Conservation (phyloP, 1,140 invertebrate genomes). For the Pachypeltis micranthus region DNA sequence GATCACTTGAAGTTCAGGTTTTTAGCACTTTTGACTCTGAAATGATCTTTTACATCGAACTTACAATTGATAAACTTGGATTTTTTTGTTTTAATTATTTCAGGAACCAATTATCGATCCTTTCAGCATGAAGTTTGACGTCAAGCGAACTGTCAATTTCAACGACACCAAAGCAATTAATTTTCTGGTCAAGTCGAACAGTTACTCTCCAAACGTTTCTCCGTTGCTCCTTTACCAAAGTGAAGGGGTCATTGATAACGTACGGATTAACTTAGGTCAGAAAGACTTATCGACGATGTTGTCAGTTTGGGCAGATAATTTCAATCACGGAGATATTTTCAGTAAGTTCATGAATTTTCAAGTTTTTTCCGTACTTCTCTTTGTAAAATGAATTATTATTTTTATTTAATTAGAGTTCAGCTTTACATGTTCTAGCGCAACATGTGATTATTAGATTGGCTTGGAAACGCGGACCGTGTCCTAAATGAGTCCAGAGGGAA, state of each 20-base stretch:
- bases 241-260: conserved; percentile 50
- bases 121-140: conserved; percentile 53
- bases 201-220: conserved; percentile 23
- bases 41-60: too few relatives aligned
- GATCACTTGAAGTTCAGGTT: conserved; percentile 57
- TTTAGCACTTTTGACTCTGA: too few relatives aligned
- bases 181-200: conserved; percentile 7
- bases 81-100: conserved; percentile 26
- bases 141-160: conserved; percentile 50
- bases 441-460: too few relatives aligned
- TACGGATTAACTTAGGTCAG: conserved; percentile 56
- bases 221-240: conserved; percentile 46
- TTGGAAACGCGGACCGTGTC: too few relatives aligned
- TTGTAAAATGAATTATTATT: too few relatives aligned
- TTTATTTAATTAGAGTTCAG: too few relatives aligned
- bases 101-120: conserved; percentile 67
- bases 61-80: too few relatives aligned
- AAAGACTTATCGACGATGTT: conserved; percentile 55
- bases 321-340: conserved; percentile 38
- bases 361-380: not conserved
- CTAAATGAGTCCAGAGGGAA: too few relatives aligned
- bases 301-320: conserved; percentile 55
- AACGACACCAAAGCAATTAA: conserved; percentile 23
- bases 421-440: too few relatives aligned
- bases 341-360: too few relatives aligned